Base-by-base conservation (phyloP, 1,140 invertebrate genomes). In the Oncopodura yosiiana region DNA sequence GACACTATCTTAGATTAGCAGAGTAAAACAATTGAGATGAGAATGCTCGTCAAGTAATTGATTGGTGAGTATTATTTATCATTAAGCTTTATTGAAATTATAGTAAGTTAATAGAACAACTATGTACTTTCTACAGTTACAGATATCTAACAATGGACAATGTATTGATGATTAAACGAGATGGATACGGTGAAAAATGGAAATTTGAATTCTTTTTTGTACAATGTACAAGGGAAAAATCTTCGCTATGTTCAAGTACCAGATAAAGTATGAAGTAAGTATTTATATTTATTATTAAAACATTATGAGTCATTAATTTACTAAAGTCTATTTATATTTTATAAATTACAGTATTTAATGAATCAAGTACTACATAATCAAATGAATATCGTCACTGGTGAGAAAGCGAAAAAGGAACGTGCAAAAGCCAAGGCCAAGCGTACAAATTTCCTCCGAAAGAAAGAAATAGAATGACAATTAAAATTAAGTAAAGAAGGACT, bases 171-270 rank as follows among this genome's bases (percentile, higher is more conserved):
- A 52, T 46, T 5, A 60, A 36, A 48, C 9, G 21, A 1, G 48
- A 52, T 23, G 58, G 53, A 0, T n/a, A n/a, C n/a, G n/a, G n/a
- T n/a, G 32, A 5, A 6, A 56, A 36, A 9, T 46, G 8, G 5
- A n/a, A 32, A n/a, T 60, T 60, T 21, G 49, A 55, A 4, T 44
- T 60, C 27, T 52, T 60, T 21, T 60, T 60, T 36, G 14, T 60
- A 2, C n/a, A n/a, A n/a, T n/a, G n/a, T n/a, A n/a, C 53, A 54
- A 34, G 48, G 39, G 32, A 55, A 49, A 43, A 56, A 53, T 27
- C 16, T 60, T 12, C 48, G 58, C 12, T 49, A 49, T 36, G 30
- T 60, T 2, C 39, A 48, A n/a, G 52, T 60, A 21, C 53, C 58
- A 3, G 53, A 60, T 42, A 32, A 56, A n/a, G n/a, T n/a, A n/a